phyloP scores from a whole-genome alignment of 2,113 vertebrate genomes.

The Numenius arquata region DNA sequence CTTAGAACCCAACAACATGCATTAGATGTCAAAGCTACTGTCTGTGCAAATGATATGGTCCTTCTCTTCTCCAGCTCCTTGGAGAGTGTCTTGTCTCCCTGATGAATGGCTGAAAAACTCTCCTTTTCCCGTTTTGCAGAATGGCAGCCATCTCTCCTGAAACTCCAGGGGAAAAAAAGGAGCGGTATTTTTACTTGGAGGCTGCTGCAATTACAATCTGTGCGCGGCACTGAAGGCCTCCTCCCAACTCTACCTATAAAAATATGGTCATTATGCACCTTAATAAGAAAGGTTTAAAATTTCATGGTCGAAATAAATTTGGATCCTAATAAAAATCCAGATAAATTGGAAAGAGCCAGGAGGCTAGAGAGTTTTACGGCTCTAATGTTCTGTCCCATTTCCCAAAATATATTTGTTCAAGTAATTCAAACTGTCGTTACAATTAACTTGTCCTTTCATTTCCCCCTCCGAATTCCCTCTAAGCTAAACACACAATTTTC shows the following conservation, averaged over 20 bases:
- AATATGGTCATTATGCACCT: conserved; percentile 19
- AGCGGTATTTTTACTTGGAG: background rate
- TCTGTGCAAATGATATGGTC: background rate
- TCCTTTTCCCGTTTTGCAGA: background rate
- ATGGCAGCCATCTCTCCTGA: background rate
- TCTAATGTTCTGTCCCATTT: conserved; percentile 18
- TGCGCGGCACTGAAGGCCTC: background rate
- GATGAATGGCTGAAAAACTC: background rate
- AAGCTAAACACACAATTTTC: conserved; percentile 52
- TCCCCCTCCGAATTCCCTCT: conserved; percentile 15
- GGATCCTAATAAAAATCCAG: background rate
- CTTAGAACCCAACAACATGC: background rate
- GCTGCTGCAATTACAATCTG: background rate
- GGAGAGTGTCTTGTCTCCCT: background rate
- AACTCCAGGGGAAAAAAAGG: background rate
- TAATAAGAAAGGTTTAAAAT: conserved; percentile 4
- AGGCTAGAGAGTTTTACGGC: conserved; percentile 1
- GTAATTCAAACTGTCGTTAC: conserved; percentile 41
- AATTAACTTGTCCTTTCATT: conserved; percentile 58
- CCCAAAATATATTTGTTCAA: conserved; percentile 55
- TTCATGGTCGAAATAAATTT: background rate
- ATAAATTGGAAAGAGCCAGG: background rate
- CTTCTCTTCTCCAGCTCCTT: background rate
- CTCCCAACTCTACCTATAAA: background rate
- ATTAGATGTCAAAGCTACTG: background rate